phyloP scores from a whole-genome alignment of 2,888 invertebrate species.

The Torymus auratus region DNA sequence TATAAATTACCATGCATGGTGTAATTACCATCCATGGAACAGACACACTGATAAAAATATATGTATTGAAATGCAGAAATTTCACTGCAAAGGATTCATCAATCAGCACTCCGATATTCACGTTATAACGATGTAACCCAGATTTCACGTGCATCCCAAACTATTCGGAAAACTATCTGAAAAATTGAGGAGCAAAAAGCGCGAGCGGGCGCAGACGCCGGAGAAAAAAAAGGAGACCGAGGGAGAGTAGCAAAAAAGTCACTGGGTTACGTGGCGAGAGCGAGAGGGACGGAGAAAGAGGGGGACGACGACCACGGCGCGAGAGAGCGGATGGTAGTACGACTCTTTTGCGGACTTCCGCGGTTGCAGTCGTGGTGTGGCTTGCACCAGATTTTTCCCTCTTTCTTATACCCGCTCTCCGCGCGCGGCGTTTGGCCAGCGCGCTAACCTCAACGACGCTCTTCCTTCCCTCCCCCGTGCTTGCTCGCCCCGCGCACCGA shows the following conservation, averaged over 20 bases:
- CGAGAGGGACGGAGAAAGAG: conserved; percentile 6
- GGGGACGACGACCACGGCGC: neutral
- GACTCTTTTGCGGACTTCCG: conserved; percentile 46
- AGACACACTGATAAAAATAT: no score
- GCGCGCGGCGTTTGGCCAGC: no score
- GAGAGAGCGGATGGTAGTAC: conserved; percentile 16
- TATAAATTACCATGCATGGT: no score
- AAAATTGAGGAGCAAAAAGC: conserved; percentile 6
- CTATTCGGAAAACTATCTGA: conserved; percentile 6
- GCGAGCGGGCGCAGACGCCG: neutral
- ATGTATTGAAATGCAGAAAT: no score
- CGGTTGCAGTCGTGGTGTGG: conserved; percentile 27
- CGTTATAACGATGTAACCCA: neutral
- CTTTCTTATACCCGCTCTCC: neutral
- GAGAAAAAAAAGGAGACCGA: conserved; percentile 12
- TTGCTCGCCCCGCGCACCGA: conserved; percentile 22
- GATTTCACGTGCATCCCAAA: conserved; percentile 5
- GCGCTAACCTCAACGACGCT: conserved; percentile 11
- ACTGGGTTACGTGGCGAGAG: conserved; percentile 34
- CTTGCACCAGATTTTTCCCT: conserved; percentile 50
- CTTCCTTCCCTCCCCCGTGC: neutral
- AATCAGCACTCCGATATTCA: no score
- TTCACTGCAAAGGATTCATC: no score
- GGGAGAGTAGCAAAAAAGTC: conserved; percentile 32
- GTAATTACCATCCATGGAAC: no score